Conservation (phyloP, 2,797 vertebrate genomes). For the Phataginus tricuspis region DNA sequence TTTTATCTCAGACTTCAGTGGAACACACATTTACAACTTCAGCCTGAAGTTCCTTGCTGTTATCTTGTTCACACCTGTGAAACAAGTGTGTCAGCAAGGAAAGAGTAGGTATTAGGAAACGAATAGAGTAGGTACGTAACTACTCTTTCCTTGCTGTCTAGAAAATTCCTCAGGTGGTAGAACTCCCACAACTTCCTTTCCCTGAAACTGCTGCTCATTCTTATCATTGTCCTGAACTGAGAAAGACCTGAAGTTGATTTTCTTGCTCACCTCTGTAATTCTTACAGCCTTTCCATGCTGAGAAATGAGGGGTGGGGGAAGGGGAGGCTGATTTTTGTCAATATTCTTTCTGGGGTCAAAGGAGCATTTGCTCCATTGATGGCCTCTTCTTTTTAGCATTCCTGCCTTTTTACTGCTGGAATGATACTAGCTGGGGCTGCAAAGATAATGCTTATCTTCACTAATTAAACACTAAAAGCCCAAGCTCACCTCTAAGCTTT, state of each 20-base stretch:
- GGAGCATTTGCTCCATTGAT: not conserved
- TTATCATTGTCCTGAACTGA: not conserved
- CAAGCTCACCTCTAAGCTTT: slow-evolving; percentile 31
- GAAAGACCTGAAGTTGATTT: not conserved
- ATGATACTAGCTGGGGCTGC: not conserved
- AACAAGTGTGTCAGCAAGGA: no score
- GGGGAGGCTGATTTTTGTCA: not conserved
- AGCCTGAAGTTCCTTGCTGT: not conserved
- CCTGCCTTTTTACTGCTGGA: not conserved
- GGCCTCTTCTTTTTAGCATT: not conserved
- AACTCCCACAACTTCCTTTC: not conserved
- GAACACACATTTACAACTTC: not conserved
- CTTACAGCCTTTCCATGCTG: not conserved
- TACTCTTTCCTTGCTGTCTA: no score
- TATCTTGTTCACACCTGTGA: not conserved
- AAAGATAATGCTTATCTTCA: slow-evolving; percentile 51
- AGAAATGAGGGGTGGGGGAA: not conserved
- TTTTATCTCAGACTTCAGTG: not conserved
- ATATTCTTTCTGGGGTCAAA: not conserved
- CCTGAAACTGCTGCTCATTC: not conserved
- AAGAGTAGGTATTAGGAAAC: no score
- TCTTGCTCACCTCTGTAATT: not conserved
- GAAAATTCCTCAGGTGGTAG: not conserved
- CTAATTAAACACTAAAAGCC: slow-evolving; percentile 28
- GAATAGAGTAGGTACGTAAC: no score